Evolutionary conservation across 2,113 vertebrate genomes (phyloP).

Genomic region (Stercorarius parasiticus): DNA sequence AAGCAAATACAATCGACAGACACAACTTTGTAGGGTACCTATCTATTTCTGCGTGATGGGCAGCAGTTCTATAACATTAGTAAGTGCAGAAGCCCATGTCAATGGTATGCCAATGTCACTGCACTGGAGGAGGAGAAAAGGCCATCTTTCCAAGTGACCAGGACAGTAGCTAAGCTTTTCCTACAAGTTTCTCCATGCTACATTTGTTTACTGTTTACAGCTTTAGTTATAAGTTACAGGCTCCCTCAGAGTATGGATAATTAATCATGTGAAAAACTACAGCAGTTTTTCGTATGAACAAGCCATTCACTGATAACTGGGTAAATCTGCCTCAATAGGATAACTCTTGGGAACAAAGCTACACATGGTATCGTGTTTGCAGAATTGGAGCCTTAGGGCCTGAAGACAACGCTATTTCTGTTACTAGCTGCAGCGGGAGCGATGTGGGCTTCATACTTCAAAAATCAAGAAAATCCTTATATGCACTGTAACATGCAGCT

Average conservation of each 20-base stretch:
- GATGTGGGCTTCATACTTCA: conserved; percentile 9
- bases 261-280: conserved; percentile 39
- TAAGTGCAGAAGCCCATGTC: background rate
- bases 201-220: conserved; percentile 22
- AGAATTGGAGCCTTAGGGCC: conserved; percentile 42
- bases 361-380: conserved; percentile 6
- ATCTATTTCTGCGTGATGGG: background rate
- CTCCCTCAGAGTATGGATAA: conserved; percentile 41
- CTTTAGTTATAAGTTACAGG: conserved; percentile 29
- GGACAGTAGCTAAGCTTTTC: background rate
- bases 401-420: conserved; percentile 47
- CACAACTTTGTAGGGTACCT: background rate
- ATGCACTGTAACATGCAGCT: background rate
- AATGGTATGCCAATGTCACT: background rate
- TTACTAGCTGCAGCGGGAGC: conserved; percentile 21
- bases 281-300: conserved; percentile 22
- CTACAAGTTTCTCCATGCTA: background rate
- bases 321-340: conserved; percentile 50
- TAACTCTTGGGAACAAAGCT: conserved; percentile 56
- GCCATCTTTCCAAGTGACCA: background rate
- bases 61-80: background rate
- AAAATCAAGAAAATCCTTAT: conserved; percentile 36
- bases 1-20: background rate
- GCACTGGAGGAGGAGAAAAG: background rate
- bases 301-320: conserved; percentile 25